Evolutionary conservation across 2,888 invertebrate species (phyloP), one percentile per base, ranked within the genome.

Genomic region (Seira sanloemensis): DNA sequence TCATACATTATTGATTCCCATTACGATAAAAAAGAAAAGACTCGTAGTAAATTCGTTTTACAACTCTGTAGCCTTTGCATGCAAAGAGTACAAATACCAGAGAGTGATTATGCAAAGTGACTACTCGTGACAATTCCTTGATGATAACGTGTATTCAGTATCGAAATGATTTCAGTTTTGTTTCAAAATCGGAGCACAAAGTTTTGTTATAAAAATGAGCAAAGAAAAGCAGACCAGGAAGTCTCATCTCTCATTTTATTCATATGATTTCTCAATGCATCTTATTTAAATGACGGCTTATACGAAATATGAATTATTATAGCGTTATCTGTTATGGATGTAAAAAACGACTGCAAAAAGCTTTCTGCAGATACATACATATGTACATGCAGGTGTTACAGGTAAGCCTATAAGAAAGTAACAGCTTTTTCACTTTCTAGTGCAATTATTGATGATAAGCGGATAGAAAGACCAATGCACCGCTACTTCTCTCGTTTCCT

Each of bases 201-300:
- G 37, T 12, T 7, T 37, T 37, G 37, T 12, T 12, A 37, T 37
- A 7, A 37, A 37, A 7, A 37, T 37, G 37, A 37, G 37, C 37
- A 12, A 69, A 68, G 68, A 76, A 18, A 24, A 27, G 37, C 37
- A 77, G 69, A 68, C 69, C 77, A 77, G 77, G 77, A 77, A 77
- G 68, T 69, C 74, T 73, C 54, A 27, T 69, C 46, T 54, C 72
- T 12, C 21, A 23, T 26, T 68, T 37, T 12, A 37, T 4, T 37
- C 37, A 37, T 37, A 4, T 7, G 37, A 7, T 37, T 37, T 37
- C 37, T 37, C 12, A 7, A 37, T 7, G 37, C 37, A 37, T 4
- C 5, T 37, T 37, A 4, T 37, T 37, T 37, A 7, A 7, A 37
- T 37, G 4, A 7, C 37, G 37, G 37, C 37, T 37, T 4, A 12